Percentiles rank a stretch among this genome's conserved stretches.
Evolutionary conservation across 2,888 invertebrate species (phyloP).

Genomic region (Rapana venosa): DNA sequence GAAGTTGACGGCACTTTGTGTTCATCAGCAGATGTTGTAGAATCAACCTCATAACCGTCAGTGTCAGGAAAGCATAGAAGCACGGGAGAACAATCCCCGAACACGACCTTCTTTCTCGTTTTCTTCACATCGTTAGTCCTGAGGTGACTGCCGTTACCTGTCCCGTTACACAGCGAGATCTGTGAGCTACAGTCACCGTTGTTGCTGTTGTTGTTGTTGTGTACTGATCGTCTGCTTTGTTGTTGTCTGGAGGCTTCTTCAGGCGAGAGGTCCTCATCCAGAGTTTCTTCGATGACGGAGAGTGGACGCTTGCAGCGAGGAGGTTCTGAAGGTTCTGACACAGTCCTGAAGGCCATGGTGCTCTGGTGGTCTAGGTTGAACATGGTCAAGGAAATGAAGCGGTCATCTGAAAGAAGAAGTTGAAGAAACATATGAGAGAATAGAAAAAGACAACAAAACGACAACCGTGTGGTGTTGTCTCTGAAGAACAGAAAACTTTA

Average conservation of each 20-base stretch:
- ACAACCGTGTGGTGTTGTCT: background rate
- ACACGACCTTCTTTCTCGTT: conserved; percentile 29
- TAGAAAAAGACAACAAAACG: background rate
- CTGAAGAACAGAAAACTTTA: too few species aligned
- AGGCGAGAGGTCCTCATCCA: conserved; percentile 8
- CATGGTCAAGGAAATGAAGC: background rate
- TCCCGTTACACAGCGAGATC: background rate
- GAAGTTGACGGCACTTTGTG: background rate
- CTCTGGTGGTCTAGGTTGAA: background rate
- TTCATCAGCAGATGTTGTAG: background rate
- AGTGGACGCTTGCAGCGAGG: conserved; percentile 42
- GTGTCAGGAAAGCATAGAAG: background rate
- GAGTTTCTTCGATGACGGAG: conserved; percentile 45
- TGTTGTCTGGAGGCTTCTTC: background rate
- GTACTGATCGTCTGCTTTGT: background rate
- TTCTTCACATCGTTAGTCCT: background rate
- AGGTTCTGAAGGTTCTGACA: conserved; percentile 38
- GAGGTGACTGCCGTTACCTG: background rate
- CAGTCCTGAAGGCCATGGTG: conserved; percentile 47
- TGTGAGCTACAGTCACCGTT: background rate
- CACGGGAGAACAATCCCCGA: background rate
- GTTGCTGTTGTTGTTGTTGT: background rate
- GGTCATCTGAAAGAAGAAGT: background rate
- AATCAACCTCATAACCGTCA: background rate
- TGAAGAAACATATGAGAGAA: too few species aligned